Evolutionary conservation across 2,888 invertebrate genomes (phyloP).

Genomic region (Conistra vaccinii): DNA sequence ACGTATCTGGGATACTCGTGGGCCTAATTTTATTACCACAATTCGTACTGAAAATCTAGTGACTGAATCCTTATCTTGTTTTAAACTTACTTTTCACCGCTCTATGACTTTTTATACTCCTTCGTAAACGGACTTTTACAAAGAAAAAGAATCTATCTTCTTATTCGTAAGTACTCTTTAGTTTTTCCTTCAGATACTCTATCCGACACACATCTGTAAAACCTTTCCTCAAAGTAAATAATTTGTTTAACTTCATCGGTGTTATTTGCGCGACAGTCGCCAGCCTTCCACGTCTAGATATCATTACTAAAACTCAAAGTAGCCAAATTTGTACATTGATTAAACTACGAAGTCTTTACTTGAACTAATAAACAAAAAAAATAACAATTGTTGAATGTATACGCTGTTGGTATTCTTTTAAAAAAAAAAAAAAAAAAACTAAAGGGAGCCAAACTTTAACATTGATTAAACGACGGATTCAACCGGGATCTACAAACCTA

Average conservation of each 20-base stretch:
- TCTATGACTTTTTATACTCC: not conserved
- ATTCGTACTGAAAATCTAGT: constrained; percentile 15
- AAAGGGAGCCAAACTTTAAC: not conserved
- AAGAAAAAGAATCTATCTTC: not conserved
- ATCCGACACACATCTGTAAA: not conserved
- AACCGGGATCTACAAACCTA: not conserved
- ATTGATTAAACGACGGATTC: not conserved
- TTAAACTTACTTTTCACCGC: not conserved
- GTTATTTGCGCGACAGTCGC: not conserved
- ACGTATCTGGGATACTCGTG: not conserved
- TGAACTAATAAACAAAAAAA: no score
- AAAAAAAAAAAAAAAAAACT: no score
- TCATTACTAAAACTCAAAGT: not conserved
- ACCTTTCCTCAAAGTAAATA: not conserved
- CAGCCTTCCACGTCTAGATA: not conserved
- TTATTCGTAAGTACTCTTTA: not conserved
- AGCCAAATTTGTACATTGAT: not conserved
- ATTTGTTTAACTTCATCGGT: not conserved
- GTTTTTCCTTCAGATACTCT: not conserved
- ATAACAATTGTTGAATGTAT: no score
- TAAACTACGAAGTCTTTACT: not conserved
- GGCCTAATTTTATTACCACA: constrained; percentile 8
- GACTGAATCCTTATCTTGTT: not conserved
- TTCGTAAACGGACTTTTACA: not conserved
- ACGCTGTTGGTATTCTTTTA: no score